These are phyloP conservation scores for Willisornis vidua DNA, from an alignment of 2,113 vertebrate species.

Conservation along the genomic window DNA sequence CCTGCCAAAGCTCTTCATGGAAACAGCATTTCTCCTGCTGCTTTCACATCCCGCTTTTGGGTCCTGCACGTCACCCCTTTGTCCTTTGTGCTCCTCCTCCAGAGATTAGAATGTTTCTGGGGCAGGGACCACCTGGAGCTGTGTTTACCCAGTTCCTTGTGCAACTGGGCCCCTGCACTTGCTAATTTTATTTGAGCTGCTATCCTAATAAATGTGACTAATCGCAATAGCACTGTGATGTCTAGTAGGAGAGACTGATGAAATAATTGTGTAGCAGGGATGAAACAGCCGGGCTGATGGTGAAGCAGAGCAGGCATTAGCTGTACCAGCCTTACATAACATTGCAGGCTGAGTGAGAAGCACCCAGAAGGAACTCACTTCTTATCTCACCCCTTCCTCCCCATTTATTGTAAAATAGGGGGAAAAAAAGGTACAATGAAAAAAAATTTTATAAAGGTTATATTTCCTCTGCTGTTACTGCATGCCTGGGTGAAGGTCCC, in stretches of 20 bases:
- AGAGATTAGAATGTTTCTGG: neutral
- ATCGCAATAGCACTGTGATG: constrained; percentile 14
- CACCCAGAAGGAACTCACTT: constrained; percentile 33
- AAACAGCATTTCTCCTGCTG: neutral
- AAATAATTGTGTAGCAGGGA: constrained; percentile 48
- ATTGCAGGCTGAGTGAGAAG: constrained; percentile 52
- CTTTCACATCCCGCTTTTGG: neutral
- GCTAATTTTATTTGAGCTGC: neutral
- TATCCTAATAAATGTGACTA: constrained; percentile 37
- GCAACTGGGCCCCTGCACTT: neutral
- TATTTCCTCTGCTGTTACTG: neutral
- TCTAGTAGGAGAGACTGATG: constrained; percentile 51
- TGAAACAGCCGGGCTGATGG: constrained; percentile 40
- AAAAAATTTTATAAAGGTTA: neutral
- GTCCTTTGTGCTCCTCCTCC: neutral
- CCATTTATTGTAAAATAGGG: neutral
- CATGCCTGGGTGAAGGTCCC: neutral
- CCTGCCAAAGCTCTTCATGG: neutral
- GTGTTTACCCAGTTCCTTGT: neutral
- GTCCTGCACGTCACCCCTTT: neutral
- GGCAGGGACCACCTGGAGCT: neutral
- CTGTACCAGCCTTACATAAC: constrained; percentile 60
- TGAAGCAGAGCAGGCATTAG: constrained; percentile 41
- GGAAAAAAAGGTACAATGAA: rapidly evolving
- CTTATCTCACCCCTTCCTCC: constrained; percentile 31